Evolutionary conservation across 2,113 vertebrate genomes (phyloP).

Genomic region (Clarias macrocephalus): DNA sequence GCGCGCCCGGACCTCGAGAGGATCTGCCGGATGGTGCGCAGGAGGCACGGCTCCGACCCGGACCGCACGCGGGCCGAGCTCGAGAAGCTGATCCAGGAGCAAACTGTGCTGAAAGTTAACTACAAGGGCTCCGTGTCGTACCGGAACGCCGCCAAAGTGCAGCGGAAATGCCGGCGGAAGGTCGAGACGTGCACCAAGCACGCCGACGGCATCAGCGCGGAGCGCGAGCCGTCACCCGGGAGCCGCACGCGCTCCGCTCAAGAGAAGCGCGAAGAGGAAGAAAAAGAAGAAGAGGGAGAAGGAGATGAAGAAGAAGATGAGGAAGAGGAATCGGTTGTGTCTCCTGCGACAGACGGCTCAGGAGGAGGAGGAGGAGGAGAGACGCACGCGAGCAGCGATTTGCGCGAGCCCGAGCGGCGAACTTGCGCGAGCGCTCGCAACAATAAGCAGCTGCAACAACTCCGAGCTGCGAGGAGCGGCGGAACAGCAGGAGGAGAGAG

Average conservation of each 20-base stretch:
- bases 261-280: constrained; percentile 49
- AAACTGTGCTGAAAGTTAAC: constrained; percentile 88
- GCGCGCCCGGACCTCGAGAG: constrained; percentile 90
- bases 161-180: constrained; percentile 77
- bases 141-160: constrained; percentile 85
- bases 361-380: constrained; percentile 30
- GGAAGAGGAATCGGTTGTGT: not conserved
- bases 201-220: constrained; percentile 70
- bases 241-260: constrained; percentile 45
- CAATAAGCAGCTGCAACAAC: constrained; percentile 59
- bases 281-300: not conserved
- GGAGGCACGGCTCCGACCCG: constrained; percentile 86
- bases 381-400: constrained; percentile 31
- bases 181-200: constrained; percentile 63
- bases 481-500: not conserved
- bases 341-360: not conserved
- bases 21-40: constrained; percentile 90
- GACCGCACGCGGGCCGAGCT: constrained; percentile 88
- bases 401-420: constrained; percentile 51
- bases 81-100: constrained; percentile 87
- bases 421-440: constrained; percentile 62
- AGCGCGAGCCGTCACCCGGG: constrained; percentile 52
- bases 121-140: constrained; percentile 92
- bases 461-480: constrained; percentile 38
- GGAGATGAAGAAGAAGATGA: not conserved